Evolutionary conservation across 2,113 vertebrate genomes (phyloP), one percentile per base, ranked within the genome.

Genomic region (Gasterosteus aculeatus): DNA sequence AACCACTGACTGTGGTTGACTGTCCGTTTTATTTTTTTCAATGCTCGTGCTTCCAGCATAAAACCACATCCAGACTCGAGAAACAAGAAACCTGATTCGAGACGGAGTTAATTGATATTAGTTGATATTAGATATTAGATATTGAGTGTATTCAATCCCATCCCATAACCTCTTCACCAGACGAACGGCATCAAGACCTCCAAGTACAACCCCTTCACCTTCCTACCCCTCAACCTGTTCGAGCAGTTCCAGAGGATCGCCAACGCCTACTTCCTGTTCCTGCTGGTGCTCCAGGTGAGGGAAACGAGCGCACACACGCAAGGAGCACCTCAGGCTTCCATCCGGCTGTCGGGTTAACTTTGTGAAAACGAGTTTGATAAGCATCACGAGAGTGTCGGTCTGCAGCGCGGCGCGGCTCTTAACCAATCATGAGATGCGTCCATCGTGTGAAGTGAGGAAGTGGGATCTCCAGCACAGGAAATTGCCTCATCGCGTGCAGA

Each of bases 241-340:
- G 96, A 99, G 89, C 97, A 99, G 91, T 99, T 99, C 87, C 97
- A 96, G 93, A 94, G 97, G 83, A 95, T 99, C 46, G 97, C 97
- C 53, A 99, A 98, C 10, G 96, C 96, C 1, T 99, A 99, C 93
- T 99, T 99, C 87, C 94, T 99, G n/a, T 91, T 96, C 82, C 94
- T 99, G 91, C 94, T 98, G 66, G 92, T 96, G 85, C 93, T 99
- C 11, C 98, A 99, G 96, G 98, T 97, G 88, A 81, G 78, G 16
- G 22, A 29, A 39, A 72, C 56, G 71, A 38, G 29, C 0, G 2
- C 68, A 51, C 51, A 46, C 31, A 11, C 14, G 16, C 11, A 69
- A 12, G 16, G 33, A 47, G 59, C 63, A 56, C 8, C 10, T 19
- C 47, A 5, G 7, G 12, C n/a, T 67, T 1, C 5, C 51, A 59